Percentiles rank a stretch among this genome's conserved stretches.
phyloP scores from a whole-genome alignment of 2,113 vertebrate species.

The Isichthys henryi region DNA sequence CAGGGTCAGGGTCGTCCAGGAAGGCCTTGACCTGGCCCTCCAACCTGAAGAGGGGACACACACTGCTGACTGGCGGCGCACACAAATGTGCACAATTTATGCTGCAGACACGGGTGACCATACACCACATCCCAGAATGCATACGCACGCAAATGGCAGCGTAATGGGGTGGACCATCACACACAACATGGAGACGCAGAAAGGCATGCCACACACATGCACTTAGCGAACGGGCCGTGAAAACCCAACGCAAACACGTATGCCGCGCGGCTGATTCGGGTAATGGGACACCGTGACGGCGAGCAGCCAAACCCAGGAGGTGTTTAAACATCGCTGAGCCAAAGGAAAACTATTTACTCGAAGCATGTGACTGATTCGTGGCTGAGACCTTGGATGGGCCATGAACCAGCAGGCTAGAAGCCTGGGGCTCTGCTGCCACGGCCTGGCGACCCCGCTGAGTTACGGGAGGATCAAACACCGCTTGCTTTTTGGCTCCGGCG shows the following conservation, averaged over 20 bases:
- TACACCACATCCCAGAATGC: not conserved
- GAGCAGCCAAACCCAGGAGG: constrained; percentile 14
- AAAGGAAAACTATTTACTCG: constrained; percentile 56
- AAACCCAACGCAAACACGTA: not conserved
- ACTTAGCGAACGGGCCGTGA: not conserved
- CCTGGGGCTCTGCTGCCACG: constrained; percentile 33
- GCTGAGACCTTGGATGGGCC: not conserved
- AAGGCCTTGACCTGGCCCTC: constrained; percentile 65
- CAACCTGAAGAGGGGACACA: constrained; percentile 64
- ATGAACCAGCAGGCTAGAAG: not conserved
- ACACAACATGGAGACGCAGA: not conserved
- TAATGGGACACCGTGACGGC: not conserved
- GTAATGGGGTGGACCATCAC: not conserved
- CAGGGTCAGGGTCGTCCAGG: constrained; percentile 72
- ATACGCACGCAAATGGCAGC: not conserved
- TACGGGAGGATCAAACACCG: constrained; percentile 31
- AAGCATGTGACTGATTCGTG: constrained; percentile 36
- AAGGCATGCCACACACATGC: not conserved
- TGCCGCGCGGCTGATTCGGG: not conserved
- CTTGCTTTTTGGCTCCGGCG: constrained; percentile 38
- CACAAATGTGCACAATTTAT: not conserved
- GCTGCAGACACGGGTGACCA: not conserved
- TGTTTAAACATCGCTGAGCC: constrained; percentile 45
- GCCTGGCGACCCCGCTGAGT: constrained; percentile 36
- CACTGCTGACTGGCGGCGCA: not conserved